A percentile compares a stretch with the other conserved stretches of the same genome.
phyloP scores from a whole-genome alignment of 64 coral and sea anemone species.

The Montipora efflorescens region DNA sequence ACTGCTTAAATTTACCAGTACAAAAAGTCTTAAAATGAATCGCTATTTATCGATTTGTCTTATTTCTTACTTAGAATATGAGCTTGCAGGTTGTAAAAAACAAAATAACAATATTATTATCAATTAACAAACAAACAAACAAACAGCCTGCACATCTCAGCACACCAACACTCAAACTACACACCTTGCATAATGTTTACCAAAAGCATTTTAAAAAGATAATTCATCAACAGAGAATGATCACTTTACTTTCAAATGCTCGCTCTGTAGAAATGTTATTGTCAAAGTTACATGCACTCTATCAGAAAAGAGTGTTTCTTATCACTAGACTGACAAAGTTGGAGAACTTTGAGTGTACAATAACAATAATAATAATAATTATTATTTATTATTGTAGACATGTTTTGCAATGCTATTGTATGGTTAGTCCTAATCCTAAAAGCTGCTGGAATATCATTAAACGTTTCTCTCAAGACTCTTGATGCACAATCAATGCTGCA shows the following conservation, averaged over 20 bases:
- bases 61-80: neutral
- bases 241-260: neutral
- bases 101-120: neutral
- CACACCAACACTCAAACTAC: neutral
- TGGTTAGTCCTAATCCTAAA: neutral
- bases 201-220: neutral
- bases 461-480: neutral
- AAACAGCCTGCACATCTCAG: neutral
- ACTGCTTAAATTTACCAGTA: conserved; percentile 1
- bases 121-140: neutral
- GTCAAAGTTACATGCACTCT: neutral
- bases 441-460: neutral
- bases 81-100: too few relatives aligned
- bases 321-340: neutral
- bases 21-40: conserved; percentile 29
- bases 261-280: neutral
- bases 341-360: too few relatives aligned
- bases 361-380: too few relatives aligned
- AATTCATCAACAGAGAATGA: neutral
- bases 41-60: neutral
- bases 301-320: neutral
- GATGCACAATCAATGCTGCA: conserved; percentile 1
- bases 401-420: neutral
- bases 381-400: too few relatives aligned
- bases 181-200: neutral